Conservation (phyloP, 2,113 vertebrate species). For the Oreochromis spilurus region DNA sequence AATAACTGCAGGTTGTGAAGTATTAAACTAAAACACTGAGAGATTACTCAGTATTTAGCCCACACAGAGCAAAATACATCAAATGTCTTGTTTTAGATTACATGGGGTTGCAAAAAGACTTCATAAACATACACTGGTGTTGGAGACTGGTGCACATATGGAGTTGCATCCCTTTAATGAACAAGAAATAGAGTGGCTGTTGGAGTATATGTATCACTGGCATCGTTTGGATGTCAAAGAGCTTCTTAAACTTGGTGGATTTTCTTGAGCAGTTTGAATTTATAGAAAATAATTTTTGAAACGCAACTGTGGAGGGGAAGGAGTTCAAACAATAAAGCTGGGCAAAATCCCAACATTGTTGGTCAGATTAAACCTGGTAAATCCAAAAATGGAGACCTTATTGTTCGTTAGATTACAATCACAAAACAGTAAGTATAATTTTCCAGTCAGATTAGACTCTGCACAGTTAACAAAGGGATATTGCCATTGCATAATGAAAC, state of each 20-base stretch:
- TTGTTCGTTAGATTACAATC: not conserved
- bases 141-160: not conserved
- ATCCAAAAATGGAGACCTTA: not conserved
- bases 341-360: not conserved
- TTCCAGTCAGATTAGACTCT: not conserved
- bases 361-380: not conserved
- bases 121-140: not conserved
- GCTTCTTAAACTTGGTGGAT: accelerated
- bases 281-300: not conserved
- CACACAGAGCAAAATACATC: not conserved
- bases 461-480: not conserved
- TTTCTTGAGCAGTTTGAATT: not conserved
- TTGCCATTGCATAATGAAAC: accelerated
- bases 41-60: accelerated
- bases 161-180: accelerated
- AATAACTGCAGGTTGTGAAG: not conserved
- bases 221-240: not conserved
- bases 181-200: not conserved
- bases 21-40: not conserved
- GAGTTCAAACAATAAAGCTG: not conserved
- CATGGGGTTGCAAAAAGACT: not conserved
- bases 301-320: not conserved
- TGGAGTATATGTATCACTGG: accelerated
- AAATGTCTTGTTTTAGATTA: not conserved
- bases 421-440: not conserved